Evolutionary conservation across 2,797 vertebrate genomes (phyloP), one percentile per base, ranked within the genome.

Genomic region (Lateolabrax maculatus): DNA sequence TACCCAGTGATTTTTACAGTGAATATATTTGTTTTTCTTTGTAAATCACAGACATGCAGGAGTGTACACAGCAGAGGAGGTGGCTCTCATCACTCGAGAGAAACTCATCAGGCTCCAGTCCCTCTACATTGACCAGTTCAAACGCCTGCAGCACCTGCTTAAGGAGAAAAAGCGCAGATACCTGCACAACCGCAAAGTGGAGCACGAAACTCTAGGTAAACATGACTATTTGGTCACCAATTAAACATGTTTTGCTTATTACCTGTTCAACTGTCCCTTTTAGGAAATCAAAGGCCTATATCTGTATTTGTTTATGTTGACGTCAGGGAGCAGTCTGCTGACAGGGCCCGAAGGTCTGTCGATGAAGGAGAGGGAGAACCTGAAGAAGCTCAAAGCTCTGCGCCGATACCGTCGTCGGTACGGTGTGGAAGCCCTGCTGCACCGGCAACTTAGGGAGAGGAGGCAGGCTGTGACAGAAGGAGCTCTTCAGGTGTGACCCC

Each of bases 111-210:
- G 97, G 10, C 96, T 99, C 27, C 98, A 99, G 84, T 99, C 98
- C 0, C 96, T 99, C 46, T 99, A 99, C 89, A 99, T 99, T 0
- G 98, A 99, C 89, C 98, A 99, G 90, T 99, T 99, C 95, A 99
- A 99, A 78, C 92, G 98, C 1, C 95, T 99, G 66, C 98, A 99
- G 91, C 97, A 99, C 88, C 93, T 99, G 21, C 95, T 99, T 15
- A 99, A 99, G 88, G 98, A 99, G 93, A 99, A 99, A 87, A 99
- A 98, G 36, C 95, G 98, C 0, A 90, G 96, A 1, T 99, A 96
- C 83, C 94, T 99, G 86, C 98, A 99, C 89, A 97, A 92, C 87
- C 95, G 97, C 60, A 98, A 97, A 91, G 92, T 93, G 78, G 98
- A 99, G 80, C 97, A 98, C 1, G 97, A 99, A 74, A 94, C 96